phyloP scores from a whole-genome alignment of 2,113 vertebrate genomes.

The Pangasianodon gigas region DNA sequence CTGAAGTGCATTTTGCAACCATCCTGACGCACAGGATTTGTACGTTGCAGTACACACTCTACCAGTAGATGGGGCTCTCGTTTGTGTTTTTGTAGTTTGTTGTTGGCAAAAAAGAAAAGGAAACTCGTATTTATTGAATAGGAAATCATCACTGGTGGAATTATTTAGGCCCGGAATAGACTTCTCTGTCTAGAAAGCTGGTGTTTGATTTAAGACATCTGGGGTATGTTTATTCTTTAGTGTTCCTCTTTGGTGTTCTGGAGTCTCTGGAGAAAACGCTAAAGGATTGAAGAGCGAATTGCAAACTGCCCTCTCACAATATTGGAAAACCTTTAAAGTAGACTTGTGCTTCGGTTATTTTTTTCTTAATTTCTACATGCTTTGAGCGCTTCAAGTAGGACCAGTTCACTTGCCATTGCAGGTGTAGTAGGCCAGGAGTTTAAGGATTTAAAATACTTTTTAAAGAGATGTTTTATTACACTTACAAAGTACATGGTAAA shows the following conservation, averaged over 20 bases:
- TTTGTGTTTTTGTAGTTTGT: background rate
- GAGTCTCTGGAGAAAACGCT: background rate
- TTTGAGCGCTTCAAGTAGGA: background rate
- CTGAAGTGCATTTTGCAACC: no score
- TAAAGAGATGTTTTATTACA: background rate
- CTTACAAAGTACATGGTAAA: background rate
- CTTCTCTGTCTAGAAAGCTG: background rate
- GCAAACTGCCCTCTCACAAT: background rate
- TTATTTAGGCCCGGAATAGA: background rate
- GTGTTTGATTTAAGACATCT: slow-evolving; percentile 1
- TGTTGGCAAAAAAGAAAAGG: background rate
- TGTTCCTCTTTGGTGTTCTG: background rate
- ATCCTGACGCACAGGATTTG: background rate
- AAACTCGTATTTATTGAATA: background rate
- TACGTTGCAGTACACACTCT: background rate
- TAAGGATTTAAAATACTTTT: background rate
- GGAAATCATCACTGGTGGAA: background rate
- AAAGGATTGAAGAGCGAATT: background rate
- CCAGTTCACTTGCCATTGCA: background rate
- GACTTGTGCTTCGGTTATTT: no score
- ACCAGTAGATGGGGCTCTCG: slow-evolving; percentile 19
- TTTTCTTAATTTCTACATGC: background rate
- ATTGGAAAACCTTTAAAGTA: background rate
- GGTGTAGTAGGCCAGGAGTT: background rate
- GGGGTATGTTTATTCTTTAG: background rate